These are phyloP conservation scores for Clanis bilineata DNA, from an alignment of 2,888 invertebrate species.

Conservation along the genomic window DNA sequence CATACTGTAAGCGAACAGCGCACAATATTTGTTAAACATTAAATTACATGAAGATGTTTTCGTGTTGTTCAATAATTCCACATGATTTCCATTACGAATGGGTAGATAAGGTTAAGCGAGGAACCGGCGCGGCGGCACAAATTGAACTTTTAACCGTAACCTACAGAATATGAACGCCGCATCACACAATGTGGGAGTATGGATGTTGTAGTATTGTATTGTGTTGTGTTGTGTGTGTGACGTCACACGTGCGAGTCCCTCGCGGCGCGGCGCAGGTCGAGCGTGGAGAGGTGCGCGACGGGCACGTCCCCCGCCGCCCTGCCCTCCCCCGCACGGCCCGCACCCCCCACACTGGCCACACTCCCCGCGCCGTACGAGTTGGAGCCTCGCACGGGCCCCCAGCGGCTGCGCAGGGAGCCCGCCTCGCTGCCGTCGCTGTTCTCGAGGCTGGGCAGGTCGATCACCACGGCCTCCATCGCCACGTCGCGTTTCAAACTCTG, in stretches of 20 bases:
- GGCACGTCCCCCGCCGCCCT: constrained; percentile 32
- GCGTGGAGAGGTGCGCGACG: constrained; percentile 67
- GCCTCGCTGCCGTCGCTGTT: constrained; percentile 41
- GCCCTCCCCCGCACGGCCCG: neutral
- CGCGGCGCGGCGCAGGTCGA: constrained; percentile 47
- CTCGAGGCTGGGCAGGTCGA: constrained; percentile 61
- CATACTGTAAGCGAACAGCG: neutral
- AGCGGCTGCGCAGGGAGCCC: constrained; percentile 57
- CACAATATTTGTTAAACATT: neutral
- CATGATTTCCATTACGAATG: neutral
- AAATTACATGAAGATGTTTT: neutral
- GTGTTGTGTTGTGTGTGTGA: neutral
- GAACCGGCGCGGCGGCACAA: too few species aligned
- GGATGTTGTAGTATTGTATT: neutral
- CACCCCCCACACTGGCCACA: neutral
- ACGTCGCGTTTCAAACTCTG: constrained; percentile 69
- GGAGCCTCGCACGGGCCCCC: constrained; percentile 79
- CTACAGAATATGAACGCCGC: too few species aligned
- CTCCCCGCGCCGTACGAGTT: constrained; percentile 57
- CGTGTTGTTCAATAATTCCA: neutral
- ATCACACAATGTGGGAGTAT: too few species aligned
- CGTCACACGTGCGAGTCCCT: constrained; percentile 1
- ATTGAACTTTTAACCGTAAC: too few species aligned
- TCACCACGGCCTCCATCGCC: constrained; percentile 68
- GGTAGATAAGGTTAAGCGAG: neutral